These are phyloP conservation scores for Trichopria drosophilae DNA, from an alignment of 2,888 invertebrate genomes.

Conservation along the genomic window DNA sequence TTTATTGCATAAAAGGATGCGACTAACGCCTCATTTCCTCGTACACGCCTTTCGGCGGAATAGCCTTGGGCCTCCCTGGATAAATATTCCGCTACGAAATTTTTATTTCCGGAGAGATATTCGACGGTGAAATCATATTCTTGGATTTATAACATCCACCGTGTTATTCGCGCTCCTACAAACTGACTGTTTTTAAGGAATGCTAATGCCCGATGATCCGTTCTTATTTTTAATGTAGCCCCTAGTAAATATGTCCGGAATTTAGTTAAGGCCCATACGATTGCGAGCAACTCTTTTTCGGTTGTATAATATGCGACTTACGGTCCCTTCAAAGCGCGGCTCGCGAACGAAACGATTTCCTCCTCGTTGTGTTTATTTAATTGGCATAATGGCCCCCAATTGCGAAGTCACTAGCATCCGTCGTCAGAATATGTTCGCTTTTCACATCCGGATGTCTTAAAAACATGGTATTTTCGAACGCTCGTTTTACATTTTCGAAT, in stretches of 20 bases:
- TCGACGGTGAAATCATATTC: too few species aligned
- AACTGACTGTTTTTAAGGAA: conserved; percentile 30
- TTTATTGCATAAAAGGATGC: too few species aligned
- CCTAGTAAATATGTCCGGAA: neutral
- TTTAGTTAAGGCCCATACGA: neutral
- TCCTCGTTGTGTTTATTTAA: conserved; percentile 9
- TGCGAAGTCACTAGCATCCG: neutral
- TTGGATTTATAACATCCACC: conserved; percentile 42
- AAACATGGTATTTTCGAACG: neutral
- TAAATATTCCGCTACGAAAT: too few species aligned
- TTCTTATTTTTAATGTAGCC: conserved; percentile 6
- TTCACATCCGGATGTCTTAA: neutral
- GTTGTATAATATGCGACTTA: neutral
- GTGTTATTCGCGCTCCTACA: conserved; percentile 35
- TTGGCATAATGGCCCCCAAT: conserved; percentile 32
- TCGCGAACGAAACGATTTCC: neutral
- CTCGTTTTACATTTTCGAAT: neutral
- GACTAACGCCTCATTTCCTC: too few species aligned
- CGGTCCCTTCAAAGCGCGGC: neutral
- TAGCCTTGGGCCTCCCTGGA: too few species aligned
- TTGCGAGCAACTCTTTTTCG: neutral
- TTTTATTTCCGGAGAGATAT: too few species aligned
- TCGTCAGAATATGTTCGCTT: neutral
- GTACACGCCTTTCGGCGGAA: too few species aligned
- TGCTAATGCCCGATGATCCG: conserved; percentile 39